Evolutionary conservation across 1,140 invertebrate genomes (phyloP).

Genomic region (Neotoxoptera formosana): DNA sequence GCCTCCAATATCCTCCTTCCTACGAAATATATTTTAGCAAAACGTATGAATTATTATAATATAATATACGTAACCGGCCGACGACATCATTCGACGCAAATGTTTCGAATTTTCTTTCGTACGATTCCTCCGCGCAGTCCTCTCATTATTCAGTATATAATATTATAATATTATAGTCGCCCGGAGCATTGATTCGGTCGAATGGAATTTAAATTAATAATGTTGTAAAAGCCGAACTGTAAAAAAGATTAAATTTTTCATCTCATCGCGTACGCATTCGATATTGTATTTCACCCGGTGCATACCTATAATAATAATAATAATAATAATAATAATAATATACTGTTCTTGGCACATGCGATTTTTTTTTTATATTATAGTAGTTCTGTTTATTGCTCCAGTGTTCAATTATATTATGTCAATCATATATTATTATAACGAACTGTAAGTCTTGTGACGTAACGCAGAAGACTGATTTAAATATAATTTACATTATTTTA

Average conservation of each 20-base stretch:
- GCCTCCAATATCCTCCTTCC: too few species aligned
- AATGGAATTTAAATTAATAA: background rate
- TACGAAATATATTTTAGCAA: too few species aligned
- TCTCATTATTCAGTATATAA: background rate
- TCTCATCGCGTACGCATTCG: background rate
- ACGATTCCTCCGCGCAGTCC: background rate
- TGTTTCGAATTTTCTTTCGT: background rate
- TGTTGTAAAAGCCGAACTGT: background rate
- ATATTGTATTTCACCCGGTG: background rate
- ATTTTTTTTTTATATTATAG: background rate
- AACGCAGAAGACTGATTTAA: background rate
- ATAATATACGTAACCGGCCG: background rate
- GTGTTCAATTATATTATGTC: background rate
- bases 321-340: too few species aligned
- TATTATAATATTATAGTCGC: background rate
- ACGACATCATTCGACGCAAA: background rate
- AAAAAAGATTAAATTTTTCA: background rate
- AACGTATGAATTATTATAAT: background rate
- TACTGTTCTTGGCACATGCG: background rate
- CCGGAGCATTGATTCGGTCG: background rate
- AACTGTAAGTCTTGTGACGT: background rate
- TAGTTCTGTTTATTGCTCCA: background rate
- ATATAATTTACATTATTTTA: background rate
- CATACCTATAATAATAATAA: background rate
- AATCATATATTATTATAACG: background rate